Evolutionary conservation across 2,113 vertebrate species (phyloP), one percentile per base, ranked within the genome.

Genomic region (Istiophorus platypterus): DNA sequence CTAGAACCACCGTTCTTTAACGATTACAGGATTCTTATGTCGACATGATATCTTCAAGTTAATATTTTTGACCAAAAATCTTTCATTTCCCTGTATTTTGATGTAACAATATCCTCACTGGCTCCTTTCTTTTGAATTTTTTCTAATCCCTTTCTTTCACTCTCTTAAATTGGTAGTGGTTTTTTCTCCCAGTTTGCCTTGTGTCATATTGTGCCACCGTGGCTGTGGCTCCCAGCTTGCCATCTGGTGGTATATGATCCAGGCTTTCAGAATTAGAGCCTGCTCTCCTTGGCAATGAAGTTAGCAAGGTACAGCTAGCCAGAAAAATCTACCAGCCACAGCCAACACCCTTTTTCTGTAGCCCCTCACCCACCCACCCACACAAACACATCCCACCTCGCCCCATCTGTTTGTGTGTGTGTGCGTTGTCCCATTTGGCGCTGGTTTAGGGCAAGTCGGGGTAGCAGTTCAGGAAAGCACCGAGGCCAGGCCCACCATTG

Each of bases 401-500:
- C 70, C 81, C 94, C 93, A 94, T 94, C 95, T 93, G 93, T 81
- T 91, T 86, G 52, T 58, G 26, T 57, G 34, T 74, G 62, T 80
- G 68, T 52, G 56, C 69, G 77, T 61, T 61, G 85, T 47, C 9
- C 9, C 15, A 2, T 54, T 82, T 92, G 91, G 91, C 85, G 13
- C 27, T 51, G 57, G 24, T 75, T 79, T 51, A 20, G 63, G 24
- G 75, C 75, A 92, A 93, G 89, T 92, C 91, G 92, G 90, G 82
- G 57, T 58, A 86, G 89, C 84, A 76, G 89, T 88, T 86, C 83
- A 87, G 37, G 81, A 47, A 63, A 76, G 81, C 73, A 75, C 71
- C 66, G 34, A 77, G 88, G 67, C 81, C 61, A 26, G 24, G 45
- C 83, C 63, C 73, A 85, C 85, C 77, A 83, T 91, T 67, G 88